Evolutionary conservation across 2,888 invertebrate genomes (phyloP).

Genomic region (Lumbricus terrestris): DNA sequence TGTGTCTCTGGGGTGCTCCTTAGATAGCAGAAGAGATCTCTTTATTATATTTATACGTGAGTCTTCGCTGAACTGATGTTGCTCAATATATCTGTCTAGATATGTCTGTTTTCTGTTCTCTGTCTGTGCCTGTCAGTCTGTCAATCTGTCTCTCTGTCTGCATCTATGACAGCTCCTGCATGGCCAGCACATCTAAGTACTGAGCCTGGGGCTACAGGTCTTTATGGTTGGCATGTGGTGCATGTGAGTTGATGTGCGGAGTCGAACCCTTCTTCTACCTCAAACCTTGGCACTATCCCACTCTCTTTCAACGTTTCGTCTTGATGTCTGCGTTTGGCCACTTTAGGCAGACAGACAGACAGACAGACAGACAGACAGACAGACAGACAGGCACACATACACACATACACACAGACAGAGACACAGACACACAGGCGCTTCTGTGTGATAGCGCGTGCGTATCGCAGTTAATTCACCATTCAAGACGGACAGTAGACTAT

Average conservation of each 20-base stretch:
- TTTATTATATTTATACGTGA: too few species aligned
- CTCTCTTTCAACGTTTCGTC: background rate
- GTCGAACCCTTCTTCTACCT: background rate
- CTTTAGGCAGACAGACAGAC: background rate
- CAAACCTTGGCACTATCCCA: background rate
- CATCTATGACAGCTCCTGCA: background rate
- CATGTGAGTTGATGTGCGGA: background rate
- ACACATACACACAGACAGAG: background rate
- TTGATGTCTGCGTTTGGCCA: background rate
- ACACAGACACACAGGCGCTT: too few species aligned
- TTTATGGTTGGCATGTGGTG: background rate
- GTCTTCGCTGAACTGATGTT: too few species aligned
- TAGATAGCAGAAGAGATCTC: too few species aligned
- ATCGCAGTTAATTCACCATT: too few species aligned
- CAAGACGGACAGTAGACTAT: too few species aligned
- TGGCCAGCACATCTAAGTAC: too few species aligned
- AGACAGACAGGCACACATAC: background rate
- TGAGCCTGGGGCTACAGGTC: background rate
- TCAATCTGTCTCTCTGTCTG: background rate
- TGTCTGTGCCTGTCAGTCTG: background rate
- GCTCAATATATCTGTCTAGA: background rate
- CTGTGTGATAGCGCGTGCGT: too few species aligned
- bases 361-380: background rate
- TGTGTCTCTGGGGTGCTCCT: background rate
- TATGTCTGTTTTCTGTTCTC: too few species aligned